Base-by-base conservation (phyloP, 2,797 vertebrate species). In the Acipenser oxyrinchus region DNA sequence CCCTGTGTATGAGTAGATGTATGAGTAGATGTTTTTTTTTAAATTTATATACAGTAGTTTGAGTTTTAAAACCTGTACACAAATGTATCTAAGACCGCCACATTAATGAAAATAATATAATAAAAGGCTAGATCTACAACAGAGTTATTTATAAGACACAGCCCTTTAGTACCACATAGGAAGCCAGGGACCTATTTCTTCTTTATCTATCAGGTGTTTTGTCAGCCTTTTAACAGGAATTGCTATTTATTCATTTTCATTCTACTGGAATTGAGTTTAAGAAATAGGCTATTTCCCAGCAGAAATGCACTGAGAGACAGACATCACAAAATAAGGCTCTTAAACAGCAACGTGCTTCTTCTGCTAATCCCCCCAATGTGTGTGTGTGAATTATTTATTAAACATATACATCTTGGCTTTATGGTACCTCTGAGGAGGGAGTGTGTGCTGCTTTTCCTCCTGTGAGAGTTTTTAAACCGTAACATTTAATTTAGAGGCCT, bases 361-460 rank as follows among this genome's bases (percentile, higher is more conserved):
- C 55, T 58, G 6, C 12, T 58, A 58, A 58, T 58, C 55, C 55
- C 55, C 55, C 11, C 13, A 58, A 58, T 58, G 55, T 58, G 55
- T 8, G 7, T 58, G 10, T n/a, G 55, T 58, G 55, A 58, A 58
- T 58, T 58, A 58, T 58, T 58, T 58, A 58, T 58, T 58, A 11
- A 58, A 11, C 12, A 58, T 6, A 58, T 11, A 58, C 9, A 10
- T n/a, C 9, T 12, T 4, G 2, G 13, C 11, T 8, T 58, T 6
- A 6, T 58, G 55, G 2, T n/a, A 13, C 10, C 55, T 58, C 11
- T 58, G 55, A 58, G 55, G 12, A 58, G 12, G 12, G 51, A 53
- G 12, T 12, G 23, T 37, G 55, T 11, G 55, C 9, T 58, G 9
- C 7, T 12, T 6, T 11, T 13, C 55, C 55, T 58, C 55, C 55